A percentile compares a stretch with the other conserved stretches of the same genome.
These are phyloP conservation scores for Muntiacus muntjak DNA, from an alignment of 2,113 vertebrate species.

Conservation along the genomic window DNA sequence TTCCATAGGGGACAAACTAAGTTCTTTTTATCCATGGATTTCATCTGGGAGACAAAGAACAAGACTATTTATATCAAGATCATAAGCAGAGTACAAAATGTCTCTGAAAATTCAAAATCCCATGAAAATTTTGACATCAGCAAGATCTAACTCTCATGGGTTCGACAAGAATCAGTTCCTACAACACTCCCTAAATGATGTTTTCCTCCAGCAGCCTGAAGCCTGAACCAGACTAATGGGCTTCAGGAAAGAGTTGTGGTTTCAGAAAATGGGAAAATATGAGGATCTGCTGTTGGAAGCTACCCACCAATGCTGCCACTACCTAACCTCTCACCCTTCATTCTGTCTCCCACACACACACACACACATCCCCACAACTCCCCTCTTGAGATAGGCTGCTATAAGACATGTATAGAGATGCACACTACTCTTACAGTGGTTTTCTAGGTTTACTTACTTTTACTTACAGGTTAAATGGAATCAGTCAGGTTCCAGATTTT, in stretches of 20 bases:
- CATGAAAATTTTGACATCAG: background rate
- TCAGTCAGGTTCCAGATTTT: background rate
- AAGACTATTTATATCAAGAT: background rate
- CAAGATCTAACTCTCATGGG: background rate
- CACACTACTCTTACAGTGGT: background rate
- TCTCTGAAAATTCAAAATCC: constrained; percentile 6
- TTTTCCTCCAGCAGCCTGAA: background rate
- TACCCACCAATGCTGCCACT: background rate
- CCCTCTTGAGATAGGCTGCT: background rate
- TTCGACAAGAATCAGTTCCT: background rate
- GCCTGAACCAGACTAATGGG: background rate
- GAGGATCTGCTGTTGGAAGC: background rate
- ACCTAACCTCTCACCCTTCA: background rate
- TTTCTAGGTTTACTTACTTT: background rate
- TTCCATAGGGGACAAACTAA: background rate
- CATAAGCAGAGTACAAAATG: background rate
- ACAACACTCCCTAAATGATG: background rate
- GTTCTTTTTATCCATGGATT: background rate
- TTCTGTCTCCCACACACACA: background rate
- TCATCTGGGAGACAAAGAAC: background rate
- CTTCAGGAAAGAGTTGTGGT: background rate
- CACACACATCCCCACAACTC: background rate
- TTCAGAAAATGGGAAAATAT: background rate
- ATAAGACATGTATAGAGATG: background rate
- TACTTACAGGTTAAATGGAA: background rate